Percentiles rank a stretch among this genome's conserved stretches.
These are phyloP conservation scores for Melieria crassipennis DNA, from an alignment of 2,888 invertebrate species.

Conservation along the genomic window DNA sequence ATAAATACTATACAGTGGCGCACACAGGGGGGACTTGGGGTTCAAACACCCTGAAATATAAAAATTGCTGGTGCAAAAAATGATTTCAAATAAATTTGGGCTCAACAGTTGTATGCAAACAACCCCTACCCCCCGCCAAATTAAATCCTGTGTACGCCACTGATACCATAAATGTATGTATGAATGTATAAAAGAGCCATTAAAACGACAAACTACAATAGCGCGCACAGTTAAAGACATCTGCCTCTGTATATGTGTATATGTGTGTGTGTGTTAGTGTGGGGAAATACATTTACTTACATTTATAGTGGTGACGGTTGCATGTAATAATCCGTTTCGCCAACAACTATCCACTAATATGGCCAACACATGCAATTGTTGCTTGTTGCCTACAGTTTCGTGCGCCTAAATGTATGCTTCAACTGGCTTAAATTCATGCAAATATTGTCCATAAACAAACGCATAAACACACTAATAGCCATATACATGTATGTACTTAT, in stretches of 20 bases:
- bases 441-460: slow-evolving; percentile 13
- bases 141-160: too few species aligned
- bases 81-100: too few species aligned
- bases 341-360: too few species aligned
- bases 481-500: background rate
- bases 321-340: too few species aligned
- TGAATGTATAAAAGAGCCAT: background rate
- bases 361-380: slow-evolving; percentile 19
- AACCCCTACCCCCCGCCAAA: too few species aligned
- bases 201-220: background rate
- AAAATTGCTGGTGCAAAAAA: too few species aligned
- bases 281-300: too few species aligned
- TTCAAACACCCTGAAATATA: too few species aligned
- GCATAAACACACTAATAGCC: background rate
- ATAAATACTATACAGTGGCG: too few species aligned
- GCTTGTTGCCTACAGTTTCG: slow-evolving; percentile 20
- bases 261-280: background rate
- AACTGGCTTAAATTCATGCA: slow-evolving; percentile 26
- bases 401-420: slow-evolving; percentile 24
- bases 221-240: background rate
- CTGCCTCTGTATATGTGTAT: background rate
- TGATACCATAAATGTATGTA: background rate
- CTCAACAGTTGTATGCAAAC: too few species aligned
- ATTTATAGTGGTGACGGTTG: too few species aligned
- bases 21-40: too few species aligned